A percentile compares a stretch with the other conserved stretches of the same genome.
phyloP scores from a whole-genome alignment of 2,797 vertebrate genomes.

The Saxicola maurus region DNA sequence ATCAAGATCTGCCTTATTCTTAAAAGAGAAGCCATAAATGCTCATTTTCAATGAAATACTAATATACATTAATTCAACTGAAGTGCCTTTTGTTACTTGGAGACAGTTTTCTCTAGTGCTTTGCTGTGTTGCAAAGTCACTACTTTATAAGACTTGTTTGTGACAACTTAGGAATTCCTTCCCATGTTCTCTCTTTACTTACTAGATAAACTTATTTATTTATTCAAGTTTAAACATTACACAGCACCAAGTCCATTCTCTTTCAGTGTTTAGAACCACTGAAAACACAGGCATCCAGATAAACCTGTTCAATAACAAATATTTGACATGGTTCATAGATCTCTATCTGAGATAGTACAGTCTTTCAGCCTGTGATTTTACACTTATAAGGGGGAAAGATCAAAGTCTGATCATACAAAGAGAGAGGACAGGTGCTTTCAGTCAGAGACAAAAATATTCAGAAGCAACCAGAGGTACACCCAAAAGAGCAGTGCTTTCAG shows the following conservation, averaged over 20 bases:
- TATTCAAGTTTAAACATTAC: conserved; percentile 27
- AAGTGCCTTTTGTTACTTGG: background rate
- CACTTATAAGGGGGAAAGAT: background rate
- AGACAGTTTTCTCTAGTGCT: background rate
- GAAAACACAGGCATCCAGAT: background rate
- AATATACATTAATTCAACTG: background rate
- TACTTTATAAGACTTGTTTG: background rate
- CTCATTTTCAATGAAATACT: background rate
- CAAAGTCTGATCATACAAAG: background rate
- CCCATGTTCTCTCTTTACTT: background rate
- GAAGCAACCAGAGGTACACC: background rate
- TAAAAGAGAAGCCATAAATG: background rate
- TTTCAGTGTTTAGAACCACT: background rate
- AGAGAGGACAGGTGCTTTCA: background rate
- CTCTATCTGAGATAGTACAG: background rate
- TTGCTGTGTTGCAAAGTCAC: background rate
- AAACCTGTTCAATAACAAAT: conserved; percentile 9
- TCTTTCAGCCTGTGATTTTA: background rate
- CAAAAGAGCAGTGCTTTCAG: background rate
- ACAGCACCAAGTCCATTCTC: background rate
- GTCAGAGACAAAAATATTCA: background rate
- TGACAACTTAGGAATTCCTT: background rate
- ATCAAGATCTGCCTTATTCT: background rate
- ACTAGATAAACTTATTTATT: background rate
- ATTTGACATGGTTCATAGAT: background rate